Base-by-base conservation (phyloP, 2,888 invertebrate species). In the Notodonta ziczac region DNA sequence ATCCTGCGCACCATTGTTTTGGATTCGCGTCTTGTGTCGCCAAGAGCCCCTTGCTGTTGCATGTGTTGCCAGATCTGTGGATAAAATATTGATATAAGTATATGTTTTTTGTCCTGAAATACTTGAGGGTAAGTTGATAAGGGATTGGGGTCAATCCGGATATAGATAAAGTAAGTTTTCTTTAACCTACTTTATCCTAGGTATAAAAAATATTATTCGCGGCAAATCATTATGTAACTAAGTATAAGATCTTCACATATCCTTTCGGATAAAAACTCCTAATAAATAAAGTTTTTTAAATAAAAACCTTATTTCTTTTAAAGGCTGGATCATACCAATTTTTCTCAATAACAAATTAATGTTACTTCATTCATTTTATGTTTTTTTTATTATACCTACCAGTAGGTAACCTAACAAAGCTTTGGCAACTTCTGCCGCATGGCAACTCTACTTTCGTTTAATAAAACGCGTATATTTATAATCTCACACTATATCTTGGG, bases 1-100 rank as follows among this genome's bases (percentile, higher is more conserved):
- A 74, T 80, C 80, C 69, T 76, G 81, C 76, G 77, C 78, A 76
- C 65, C 70, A 83, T 84, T 86, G 85, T 85, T 74, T 76, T 61
- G 63, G 67, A 68, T 74, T 69, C 59, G 74, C 72, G 63, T 72
- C 69, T 72, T 72, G 61, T 53, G 54, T 67, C 42, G 53, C 53
- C 44, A 44, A 12, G 48, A 46, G 67, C 74, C 74, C 76, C 62
- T 64, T 50, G 42, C 52, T 65, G 67, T 64, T 48, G 53, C 40
- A 14, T 12, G 52, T 1, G 52, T 52, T 52, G 52, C 32, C 35
- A 52, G 24, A 32, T 52, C 12, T 50, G 16, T 50, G 8, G 16
- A 16, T 10, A 16, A 50, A 50, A 16, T 50, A 50, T 10, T 10
- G 9, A n/a, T n/a, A n/a, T 46, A 46, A 13, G 10, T 42, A 42